These are phyloP conservation scores for Crypturellus undulatus DNA, from an alignment of 2,113 vertebrate species.

Conservation along the genomic window DNA sequence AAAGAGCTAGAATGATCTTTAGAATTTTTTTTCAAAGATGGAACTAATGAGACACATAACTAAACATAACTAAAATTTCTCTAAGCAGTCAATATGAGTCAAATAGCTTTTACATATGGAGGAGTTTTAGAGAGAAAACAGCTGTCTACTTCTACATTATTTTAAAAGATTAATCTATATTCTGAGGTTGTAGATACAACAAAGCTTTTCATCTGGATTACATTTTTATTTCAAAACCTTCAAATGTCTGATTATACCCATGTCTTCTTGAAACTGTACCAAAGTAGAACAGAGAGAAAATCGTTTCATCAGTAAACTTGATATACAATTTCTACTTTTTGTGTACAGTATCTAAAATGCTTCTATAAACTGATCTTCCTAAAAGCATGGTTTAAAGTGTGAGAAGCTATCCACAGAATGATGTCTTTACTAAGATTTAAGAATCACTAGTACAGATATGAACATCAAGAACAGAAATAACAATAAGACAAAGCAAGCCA, in stretches of 20 bases:
- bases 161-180: too few species aligned
- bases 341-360: neutral
- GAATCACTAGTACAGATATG: neutral
- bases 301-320: neutral
- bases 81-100: neutral
- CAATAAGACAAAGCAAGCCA: neutral
- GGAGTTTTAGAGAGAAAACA: neutral
- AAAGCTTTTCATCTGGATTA: neutral
- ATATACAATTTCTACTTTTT: neutral
- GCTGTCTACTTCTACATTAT: neutral
- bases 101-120: neutral
- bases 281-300: neutral
- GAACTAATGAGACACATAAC: neutral
- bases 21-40: neutral
- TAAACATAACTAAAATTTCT: neutral
- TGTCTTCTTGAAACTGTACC: neutral
- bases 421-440: neutral
- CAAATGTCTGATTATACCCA: neutral
- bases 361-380: neutral
- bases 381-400: neutral
- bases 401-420: neutral
- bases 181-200: neutral
- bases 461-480: neutral
- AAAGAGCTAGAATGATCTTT: neutral
- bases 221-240: neutral